Percentiles rank a stretch among this genome's conserved stretches.
phyloP scores from a whole-genome alignment of 2,888 invertebrate species.

The Microdon myrmicae region DNA sequence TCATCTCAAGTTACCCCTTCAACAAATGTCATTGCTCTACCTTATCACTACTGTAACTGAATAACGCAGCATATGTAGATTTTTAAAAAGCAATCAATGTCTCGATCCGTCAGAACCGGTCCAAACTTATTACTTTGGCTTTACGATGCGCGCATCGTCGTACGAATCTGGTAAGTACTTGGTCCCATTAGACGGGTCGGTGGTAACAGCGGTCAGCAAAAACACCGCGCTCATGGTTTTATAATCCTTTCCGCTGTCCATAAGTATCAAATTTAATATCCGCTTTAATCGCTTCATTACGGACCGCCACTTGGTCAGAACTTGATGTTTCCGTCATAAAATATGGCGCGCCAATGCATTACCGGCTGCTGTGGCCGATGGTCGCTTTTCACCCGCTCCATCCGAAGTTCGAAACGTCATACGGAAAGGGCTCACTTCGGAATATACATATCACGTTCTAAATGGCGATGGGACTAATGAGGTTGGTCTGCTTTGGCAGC shows the following conservation, averaged over 20 bases:
- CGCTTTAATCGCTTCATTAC: constrained; percentile 51
- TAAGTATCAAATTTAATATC: constrained; percentile 51
- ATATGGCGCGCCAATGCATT: constrained; percentile 43
- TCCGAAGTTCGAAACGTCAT: too few relatives aligned
- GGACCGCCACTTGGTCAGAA: constrained; percentile 42
- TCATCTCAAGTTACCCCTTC: too few relatives aligned
- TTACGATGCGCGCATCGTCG: constrained; percentile 35
- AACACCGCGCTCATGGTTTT: constrained; percentile 31
- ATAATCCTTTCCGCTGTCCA: constrained; percentile 48
- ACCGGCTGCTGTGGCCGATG: constrained; percentile 32
- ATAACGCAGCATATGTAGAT: constrained; percentile 15
- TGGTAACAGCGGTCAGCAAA: constrained; percentile 9
- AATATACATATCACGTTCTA: constrained; percentile 16
- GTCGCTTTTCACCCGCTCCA: too few relatives aligned
- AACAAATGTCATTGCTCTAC: too few relatives aligned
- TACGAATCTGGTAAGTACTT: too few relatives aligned
- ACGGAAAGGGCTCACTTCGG: too few relatives aligned
- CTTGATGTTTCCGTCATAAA: constrained; percentile 47
- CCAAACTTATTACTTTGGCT: constrained; percentile 37
- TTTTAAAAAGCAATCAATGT: constrained; percentile 39
- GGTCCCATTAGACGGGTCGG: constrained; percentile 3
- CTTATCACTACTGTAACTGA: constrained; percentile 25
- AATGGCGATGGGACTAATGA: constrained; percentile 38
- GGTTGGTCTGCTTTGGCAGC: constrained; percentile 18
- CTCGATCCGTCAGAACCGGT: constrained; percentile 19